Conservation (phyloP, 2,888 invertebrate species). For the Neuroscelio doddi region DNA sequence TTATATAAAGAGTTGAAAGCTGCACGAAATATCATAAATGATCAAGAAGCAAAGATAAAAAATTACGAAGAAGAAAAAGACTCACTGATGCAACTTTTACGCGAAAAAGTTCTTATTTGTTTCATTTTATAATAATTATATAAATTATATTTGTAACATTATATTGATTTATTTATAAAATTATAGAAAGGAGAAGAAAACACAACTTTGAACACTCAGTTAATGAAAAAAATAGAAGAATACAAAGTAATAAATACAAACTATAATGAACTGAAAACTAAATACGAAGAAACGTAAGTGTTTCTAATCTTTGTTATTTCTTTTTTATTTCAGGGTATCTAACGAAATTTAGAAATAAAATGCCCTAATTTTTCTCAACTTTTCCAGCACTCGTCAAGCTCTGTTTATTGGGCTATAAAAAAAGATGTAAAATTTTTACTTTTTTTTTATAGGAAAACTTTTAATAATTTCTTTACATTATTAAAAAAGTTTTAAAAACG, state of each 20-base stretch:
- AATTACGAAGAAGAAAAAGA: constrained; percentile 14
- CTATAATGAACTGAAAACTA: neutral
- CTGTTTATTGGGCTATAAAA: too few species aligned
- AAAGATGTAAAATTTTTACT: too few species aligned
- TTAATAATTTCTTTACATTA: too few species aligned
- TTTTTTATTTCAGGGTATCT: too few species aligned
- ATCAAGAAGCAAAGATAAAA: constrained; percentile 4
- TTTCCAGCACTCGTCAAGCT: too few species aligned
- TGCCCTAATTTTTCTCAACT: too few species aligned
- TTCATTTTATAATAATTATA: neutral
- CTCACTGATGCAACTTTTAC: neutral
- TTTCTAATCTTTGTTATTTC: too few species aligned
- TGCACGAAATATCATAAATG: neutral
- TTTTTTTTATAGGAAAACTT: too few species aligned
- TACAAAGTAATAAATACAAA: neutral
- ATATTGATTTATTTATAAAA: neutral
- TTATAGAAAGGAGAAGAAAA: neutral
- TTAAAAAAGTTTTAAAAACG: too few species aligned
- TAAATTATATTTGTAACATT: neutral
- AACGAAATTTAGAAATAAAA: too few species aligned
- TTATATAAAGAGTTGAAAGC: constrained; percentile 7
- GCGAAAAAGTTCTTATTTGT: constrained; percentile 7
- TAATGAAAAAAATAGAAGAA: neutral
- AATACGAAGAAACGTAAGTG: too few species aligned
- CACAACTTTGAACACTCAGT: neutral